Evolutionary conservation across 2,797 vertebrate species (phyloP), one percentile per base, ranked within the genome.

Genomic region (Philypnodon macrostomus): DNA sequence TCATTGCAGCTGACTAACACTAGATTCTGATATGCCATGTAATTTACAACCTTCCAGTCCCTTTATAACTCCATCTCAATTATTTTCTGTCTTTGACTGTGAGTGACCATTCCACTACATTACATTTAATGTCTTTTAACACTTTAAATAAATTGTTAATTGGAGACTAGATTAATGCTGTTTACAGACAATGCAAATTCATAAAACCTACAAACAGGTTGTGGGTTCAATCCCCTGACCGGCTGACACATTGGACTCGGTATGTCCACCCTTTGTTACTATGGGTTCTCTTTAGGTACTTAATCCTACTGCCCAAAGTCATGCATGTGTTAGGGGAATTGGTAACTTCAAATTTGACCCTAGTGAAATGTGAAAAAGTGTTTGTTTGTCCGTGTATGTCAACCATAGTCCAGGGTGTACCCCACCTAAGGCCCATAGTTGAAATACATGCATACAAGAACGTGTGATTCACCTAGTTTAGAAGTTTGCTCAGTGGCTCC

Each of bases 41-140:
- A 65, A 73, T 78, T 79, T 75, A 74, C 70, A 68, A 75, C 71
- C 81, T 67, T 59, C 79, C 63, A 80, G 59, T n/a, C 58, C 58
- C 58, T 47, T 46, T 36, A 47, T 31, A 19, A 55, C 56, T 47
- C 60, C 39, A 21, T 45, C 53, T 70, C 29, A 4, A 63, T 73
- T 59, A 53, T 68, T 78, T 53, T 62, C 49, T 57, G 32, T 46
- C 53, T 78, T 66, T 55, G 56, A 62, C 55, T 72, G 71, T 63
- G 44, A 51, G 46, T 53, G 44, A 68, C 66, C 58, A 53, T 26
- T 63, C 51, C 27, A n/a, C n/a, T n/a, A n/a, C n/a, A n/a, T n/a
- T n/a, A n/a, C n/a, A n/a, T n/a, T n/a, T n/a, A n/a, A n/a, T n/a
- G n/a, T n/a, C n/a, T n/a, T n/a, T n/a, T n/a, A n/a, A n/a, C n/a